Base-by-base conservation (phyloP, 2,113 vertebrate genomes). In the Dicrurus megarhynchus region DNA sequence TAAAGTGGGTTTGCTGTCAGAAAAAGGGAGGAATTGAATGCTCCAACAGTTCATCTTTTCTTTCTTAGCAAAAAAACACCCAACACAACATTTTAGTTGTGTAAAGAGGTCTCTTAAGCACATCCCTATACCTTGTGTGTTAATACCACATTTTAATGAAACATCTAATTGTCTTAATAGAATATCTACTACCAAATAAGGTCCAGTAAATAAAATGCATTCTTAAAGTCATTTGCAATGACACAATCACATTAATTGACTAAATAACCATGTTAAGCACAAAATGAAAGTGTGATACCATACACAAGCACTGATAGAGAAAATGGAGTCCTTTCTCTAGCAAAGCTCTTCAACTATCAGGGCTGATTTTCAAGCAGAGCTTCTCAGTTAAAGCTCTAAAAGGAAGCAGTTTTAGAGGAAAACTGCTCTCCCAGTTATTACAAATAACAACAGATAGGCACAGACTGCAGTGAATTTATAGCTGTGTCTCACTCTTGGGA, bases 401-500 rank as follows among this genome's bases (percentile, higher is more conserved):
- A 95, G 60, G 57, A 89, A 92, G 91, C 56, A 4, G 0, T 88
- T 96, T 84, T 83, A 89, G 80, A 84, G 68, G 78, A 89, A 91
- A 95, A 93, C 92, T 94, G 86, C 46, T 75, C 85, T 89, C 87
- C 76, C 84, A 82, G 90, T 95, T 96, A 86, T 97, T 96, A 95
- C 85, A 96, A 96, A 92, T 80, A 94, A 96, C 93, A 91, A 96
- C 89, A 96, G 87, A 97, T 74, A 95, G 91, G 91, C 95, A 97
- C 57, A 91, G 92, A 55, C 87, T 59, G 83, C 86, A 97, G 88
- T 67, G 87, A 97, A 95, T 91, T 95, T 94, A 97, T 94, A 77
- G 87, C 82, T 67, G 50, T 60, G 68, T 61, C 87, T 97, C 94
- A 96, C 96, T 92, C 93, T 53, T 94, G 93, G 95, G 94, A 97